Conservation (phyloP, 2,113 vertebrate genomes). For the Chascanopsetta lugubris region DNA sequence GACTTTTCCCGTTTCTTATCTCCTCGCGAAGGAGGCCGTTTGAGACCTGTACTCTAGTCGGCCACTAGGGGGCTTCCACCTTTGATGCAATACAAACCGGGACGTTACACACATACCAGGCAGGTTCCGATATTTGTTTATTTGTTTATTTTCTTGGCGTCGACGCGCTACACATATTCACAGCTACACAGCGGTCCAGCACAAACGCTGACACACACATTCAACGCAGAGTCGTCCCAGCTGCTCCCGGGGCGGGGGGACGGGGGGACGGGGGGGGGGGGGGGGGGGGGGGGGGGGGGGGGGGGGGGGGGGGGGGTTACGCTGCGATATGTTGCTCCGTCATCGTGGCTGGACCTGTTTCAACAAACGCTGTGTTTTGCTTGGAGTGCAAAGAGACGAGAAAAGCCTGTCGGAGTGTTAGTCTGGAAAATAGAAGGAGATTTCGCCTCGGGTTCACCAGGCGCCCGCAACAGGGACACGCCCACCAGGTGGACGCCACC, state of each 20-base stretch:
- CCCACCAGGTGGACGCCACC: background rate
- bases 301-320: too few relatives aligned
- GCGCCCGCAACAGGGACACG: background rate
- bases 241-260: background rate
- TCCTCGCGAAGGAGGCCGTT: too few relatives aligned
- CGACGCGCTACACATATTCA: constrained; percentile 50
- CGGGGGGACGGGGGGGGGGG: too few relatives aligned
- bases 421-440: constrained; percentile 7
- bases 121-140: constrained; percentile 44
- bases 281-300: too few relatives aligned
- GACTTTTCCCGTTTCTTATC: too few relatives aligned
- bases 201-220: constrained; percentile 39
- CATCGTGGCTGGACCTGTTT: background rate
- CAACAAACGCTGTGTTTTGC: background rate
- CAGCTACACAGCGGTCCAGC: constrained; percentile 47
- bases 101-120: constrained; percentile 3
- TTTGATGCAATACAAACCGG: background rate
- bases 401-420: background rate
- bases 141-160: constrained; percentile 50
- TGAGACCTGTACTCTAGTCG: too few relatives aligned
- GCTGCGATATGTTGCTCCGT: background rate
- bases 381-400: constrained; percentile 29
- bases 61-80: background rate
- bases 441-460: background rate
- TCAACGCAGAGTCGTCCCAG: constrained; percentile 16